Conservation (phyloP, 2,888 invertebrate species). For the Hirtodrosophila trivittata region DNA sequence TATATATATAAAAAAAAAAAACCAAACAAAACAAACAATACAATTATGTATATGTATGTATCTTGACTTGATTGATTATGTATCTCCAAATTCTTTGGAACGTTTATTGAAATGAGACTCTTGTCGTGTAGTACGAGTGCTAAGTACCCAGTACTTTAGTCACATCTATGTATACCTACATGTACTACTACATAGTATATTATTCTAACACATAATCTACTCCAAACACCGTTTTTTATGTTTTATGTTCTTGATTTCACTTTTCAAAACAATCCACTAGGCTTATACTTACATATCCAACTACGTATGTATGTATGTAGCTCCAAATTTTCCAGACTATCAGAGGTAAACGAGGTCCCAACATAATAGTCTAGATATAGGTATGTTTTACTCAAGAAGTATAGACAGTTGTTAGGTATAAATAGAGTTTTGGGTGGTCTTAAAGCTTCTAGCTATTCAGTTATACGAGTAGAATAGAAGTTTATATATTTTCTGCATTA, state of each 20-base stretch:
- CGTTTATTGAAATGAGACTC: slow-evolving; percentile 23
- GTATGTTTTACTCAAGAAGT: too few species aligned
- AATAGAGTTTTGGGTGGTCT: too few species aligned
- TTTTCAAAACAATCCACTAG: slow-evolving; percentile 8
- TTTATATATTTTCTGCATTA: too few species aligned
- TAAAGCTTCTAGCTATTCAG: too few species aligned
- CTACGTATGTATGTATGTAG: slow-evolving; percentile 32
- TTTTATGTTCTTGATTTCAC: slow-evolving; percentile 15
- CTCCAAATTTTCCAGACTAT: slow-evolving; percentile 20
- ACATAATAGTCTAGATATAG: too few species aligned
- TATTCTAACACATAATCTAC: slow-evolving; percentile 16
- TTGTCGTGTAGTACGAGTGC: slow-evolving; percentile 38
- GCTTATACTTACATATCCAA: slow-evolving; percentile 3
- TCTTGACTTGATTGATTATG: slow-evolving; percentile 29
- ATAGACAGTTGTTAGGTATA: too few species aligned
- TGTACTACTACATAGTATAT: slow-evolving; percentile 20
- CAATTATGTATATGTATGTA: slow-evolving; percentile 12
- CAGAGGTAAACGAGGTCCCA: too few species aligned
- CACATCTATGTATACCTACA: background rate
- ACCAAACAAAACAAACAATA: slow-evolving; percentile 2
- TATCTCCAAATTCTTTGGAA: slow-evolving; percentile 33
- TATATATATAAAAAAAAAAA: background rate
- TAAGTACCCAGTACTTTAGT: slow-evolving; percentile 5
- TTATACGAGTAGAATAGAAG: too few species aligned
- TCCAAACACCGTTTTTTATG: slow-evolving; percentile 12